Evolutionary conservation across 2,888 invertebrate species (phyloP), one percentile per base, ranked within the genome.

Genomic region (Pheosia tremula): DNA sequence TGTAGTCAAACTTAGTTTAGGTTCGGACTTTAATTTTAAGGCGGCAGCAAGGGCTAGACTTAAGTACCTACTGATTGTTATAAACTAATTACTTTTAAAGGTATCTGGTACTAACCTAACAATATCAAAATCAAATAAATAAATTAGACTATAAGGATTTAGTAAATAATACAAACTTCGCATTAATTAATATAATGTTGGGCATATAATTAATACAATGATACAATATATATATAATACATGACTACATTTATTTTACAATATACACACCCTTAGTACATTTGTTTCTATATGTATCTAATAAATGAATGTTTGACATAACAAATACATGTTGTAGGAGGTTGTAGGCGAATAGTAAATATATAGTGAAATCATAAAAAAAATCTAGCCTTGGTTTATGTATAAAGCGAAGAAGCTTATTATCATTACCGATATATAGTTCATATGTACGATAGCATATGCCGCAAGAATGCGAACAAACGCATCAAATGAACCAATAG

Each of bases 221-320:
- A 54, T 68, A 64, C 56, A 63, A 70, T 68, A 74, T 69, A 69
- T 65, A 67, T 67, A 68, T 56, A 60, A 57, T 59, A 69, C 59
- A 66, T 68, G 60, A 54, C 62, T 71, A 70, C 71, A 72, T 67
- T 66, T 72, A 71, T 67, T 67, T 64, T 62, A 70, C 61, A 64
- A 63, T 69, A 71, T 72, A 24, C 66, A 70, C 71, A 63, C 63
- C 64, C 60, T 64, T 11, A 67, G 69, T 79, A 81, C 72, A 81
- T 59, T 72, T 60, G 71, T 61, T 68, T 61, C 67, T 66, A 55
- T 38, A 45, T 50, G 62, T 47, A 41, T 10, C 10, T 45, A n/a
- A 47, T n/a, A 47, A 4, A 24, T 24, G 24, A n/a, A 45, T 41
- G 45, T 45, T 10, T 47, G 43, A 43, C 9, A 43, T 43, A 47